Conservation (phyloP, 2,888 invertebrate genomes). For the Limnephilus auricula region DNA sequence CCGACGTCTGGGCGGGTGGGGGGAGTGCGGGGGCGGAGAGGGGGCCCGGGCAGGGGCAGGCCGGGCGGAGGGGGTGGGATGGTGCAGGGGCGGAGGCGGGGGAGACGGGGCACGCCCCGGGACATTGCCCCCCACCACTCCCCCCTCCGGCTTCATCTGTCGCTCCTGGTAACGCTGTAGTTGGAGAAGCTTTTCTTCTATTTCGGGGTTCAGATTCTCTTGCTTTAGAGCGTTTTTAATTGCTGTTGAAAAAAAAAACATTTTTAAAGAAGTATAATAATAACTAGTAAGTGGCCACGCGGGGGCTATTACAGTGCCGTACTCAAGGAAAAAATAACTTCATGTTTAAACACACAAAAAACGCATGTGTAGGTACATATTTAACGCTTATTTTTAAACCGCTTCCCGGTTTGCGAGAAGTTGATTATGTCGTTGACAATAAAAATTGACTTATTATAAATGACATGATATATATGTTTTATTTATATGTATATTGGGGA, state of each 20-base stretch:
- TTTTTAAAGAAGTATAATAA: background rate
- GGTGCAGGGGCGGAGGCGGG: constrained; percentile 68
- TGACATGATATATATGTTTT: too few relatives aligned
- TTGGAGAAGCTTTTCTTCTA: constrained; percentile 93
- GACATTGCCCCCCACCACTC: constrained; percentile 70
- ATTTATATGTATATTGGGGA: too few relatives aligned
- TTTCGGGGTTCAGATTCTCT: constrained; percentile 93
- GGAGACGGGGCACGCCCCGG: constrained; percentile 58
- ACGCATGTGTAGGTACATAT: too few relatives aligned
- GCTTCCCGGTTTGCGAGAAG: too few relatives aligned
- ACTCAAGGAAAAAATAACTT: too few relatives aligned
- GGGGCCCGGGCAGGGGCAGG: constrained; percentile 68
- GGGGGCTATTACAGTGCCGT: too few relatives aligned
- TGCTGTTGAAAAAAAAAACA: constrained; percentile 76
- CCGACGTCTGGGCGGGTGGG: constrained; percentile 61
- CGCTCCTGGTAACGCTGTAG: constrained; percentile 91
- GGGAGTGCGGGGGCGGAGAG: constrained; percentile 60
- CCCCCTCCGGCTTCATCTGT: constrained; percentile 82
- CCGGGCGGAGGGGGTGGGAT: constrained; percentile 68
- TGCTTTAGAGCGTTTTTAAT: constrained; percentile 95
- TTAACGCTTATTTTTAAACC: too few relatives aligned
- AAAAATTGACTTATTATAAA: too few relatives aligned
- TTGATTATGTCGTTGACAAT: too few relatives aligned
- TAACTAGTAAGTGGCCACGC: too few relatives aligned
- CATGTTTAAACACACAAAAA: too few relatives aligned